Evolutionary conservation across 2,113 vertebrate species (phyloP).

Genomic region (Shinisaurus crocodilurus): DNA sequence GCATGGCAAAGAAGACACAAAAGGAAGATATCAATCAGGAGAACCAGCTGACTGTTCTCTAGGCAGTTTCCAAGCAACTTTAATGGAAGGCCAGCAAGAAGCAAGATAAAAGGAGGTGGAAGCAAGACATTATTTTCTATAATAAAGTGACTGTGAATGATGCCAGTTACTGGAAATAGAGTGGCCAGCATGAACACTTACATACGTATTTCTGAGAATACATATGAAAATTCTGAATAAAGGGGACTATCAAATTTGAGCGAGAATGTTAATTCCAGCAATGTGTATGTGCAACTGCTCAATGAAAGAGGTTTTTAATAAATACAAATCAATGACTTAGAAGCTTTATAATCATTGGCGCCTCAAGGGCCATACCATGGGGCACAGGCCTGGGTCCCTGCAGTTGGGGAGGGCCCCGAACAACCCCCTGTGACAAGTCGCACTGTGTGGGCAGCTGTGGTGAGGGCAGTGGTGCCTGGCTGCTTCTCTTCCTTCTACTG

Average conservation of each 20-base stretch:
- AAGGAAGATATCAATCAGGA: conserved; percentile 82
- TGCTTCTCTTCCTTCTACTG: too few species aligned
- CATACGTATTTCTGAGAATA: conserved; percentile 68
- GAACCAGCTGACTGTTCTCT: conserved; percentile 78
- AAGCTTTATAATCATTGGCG: neutral
- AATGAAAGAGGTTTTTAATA: conserved; percentile 56
- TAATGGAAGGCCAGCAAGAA: conserved; percentile 93
- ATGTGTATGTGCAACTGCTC: conserved; percentile 56
- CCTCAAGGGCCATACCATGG: too few species aligned
- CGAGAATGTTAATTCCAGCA: conserved; percentile 63
- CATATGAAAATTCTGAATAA: conserved; percentile 70
- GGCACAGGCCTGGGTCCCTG: too few species aligned
- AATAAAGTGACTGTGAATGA: conserved; percentile 77
- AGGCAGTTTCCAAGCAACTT: conserved; percentile 97
- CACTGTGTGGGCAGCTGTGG: too few species aligned
- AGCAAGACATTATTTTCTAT: conserved; percentile 81
- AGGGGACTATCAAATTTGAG: conserved; percentile 73
- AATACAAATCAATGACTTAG: conserved; percentile 41
- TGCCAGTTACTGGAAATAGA: conserved; percentile 74
- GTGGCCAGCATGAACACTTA: conserved; percentile 71
- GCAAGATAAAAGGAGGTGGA: conserved; percentile 82
- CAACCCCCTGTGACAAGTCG: too few species aligned
- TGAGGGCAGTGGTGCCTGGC: too few species aligned
- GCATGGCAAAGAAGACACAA: conserved; percentile 79
- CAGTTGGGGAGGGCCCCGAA: too few species aligned